Conservation (phyloP, 2,888 invertebrate species). For the Anodontia alba region DNA sequence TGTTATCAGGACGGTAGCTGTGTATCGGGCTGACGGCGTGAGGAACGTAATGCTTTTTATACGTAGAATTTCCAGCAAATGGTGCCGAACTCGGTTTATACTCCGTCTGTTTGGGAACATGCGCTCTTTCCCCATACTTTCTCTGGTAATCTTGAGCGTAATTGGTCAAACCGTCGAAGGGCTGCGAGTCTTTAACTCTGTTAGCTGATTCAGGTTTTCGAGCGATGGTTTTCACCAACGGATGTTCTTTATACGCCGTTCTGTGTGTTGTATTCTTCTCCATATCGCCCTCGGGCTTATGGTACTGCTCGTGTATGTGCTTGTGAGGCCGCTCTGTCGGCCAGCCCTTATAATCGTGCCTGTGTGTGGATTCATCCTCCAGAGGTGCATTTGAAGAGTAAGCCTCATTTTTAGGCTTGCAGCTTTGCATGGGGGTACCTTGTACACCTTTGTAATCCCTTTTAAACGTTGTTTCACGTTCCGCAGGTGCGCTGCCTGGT, state of each 20-base stretch:
- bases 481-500: conserved; percentile 77
- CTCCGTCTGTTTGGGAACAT: conserved; percentile 68
- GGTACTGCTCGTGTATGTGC: conserved; percentile 78
- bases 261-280: conserved; percentile 81
- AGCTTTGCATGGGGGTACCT: conserved; percentile 74
- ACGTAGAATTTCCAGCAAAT: conserved; percentile 82
- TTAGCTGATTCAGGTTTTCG: conserved; percentile 70
- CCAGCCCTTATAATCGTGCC: conserved; percentile 80
- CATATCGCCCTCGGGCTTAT: conserved; percentile 81
- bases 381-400: conserved; percentile 83
- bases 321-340: conserved; percentile 75
- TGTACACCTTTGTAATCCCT: conserved; percentile 77
- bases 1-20: conserved; percentile 71
- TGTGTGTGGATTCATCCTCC: conserved; percentile 82
- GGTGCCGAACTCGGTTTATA: conserved; percentile 82
- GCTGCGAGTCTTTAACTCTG: conserved; percentile 59
- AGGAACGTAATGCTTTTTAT: conserved; percentile 76
- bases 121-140: conserved; percentile 75
- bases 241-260: conserved; percentile 75
- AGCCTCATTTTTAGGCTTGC: conserved; percentile 80
- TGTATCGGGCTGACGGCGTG: conserved; percentile 58
- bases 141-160: conserved; percentile 79
- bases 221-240: conserved; percentile 69
- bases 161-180: conserved; percentile 81
- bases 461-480: conserved; percentile 80